Evolutionary conservation across 2,888 invertebrate genomes (phyloP), one percentile per base, ranked within the genome.

Genomic region (Miltochrista miniata): DNA sequence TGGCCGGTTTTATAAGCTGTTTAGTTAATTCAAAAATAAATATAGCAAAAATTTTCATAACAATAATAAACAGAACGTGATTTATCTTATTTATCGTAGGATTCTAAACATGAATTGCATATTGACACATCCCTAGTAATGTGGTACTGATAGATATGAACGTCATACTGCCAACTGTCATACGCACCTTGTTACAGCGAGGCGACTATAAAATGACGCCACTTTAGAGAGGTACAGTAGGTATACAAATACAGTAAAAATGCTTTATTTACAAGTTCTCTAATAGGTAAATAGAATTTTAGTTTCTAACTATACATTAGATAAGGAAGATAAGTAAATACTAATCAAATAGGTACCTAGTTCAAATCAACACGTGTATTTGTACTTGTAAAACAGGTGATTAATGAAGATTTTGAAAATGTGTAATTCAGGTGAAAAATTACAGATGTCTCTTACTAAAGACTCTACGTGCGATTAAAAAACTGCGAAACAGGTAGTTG

Each of bases 311-410:
- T n/a, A 43, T 66, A 67, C 51, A 59, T 40, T 54, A 50, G 24
- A 13, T 51, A 51, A 37, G 43, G 55, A 55, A 48, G 35, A 36
- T 63, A 54, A 46, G 45, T 13, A 38, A 54, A 49, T 47, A 61
- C 31, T 31, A 31, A 31, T 31, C 31, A 2, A 31, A 10, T 7
- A 31, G 31, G 1, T 10, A 2, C 3, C 2, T 7, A 24, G 3
- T 5, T 5, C 2, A 4, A 24, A 63, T 61, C 49, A 46, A 54
- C 64, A 64, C 9, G 61, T 31, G 62, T 47, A 55, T 81, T 81
- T 79, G 81, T 81, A 81, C 80, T 79, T 56, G 72, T 71, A 78
- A 76, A 75, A 70, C 70, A 66, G 55, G 67, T 66, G 59, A 59
- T 48, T 59, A 54, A 64, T 72, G 64, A 60, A 62, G 48, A 45